Base-by-base conservation (phyloP, 1,140 invertebrate species). In the Camponotus floridanus region DNA sequence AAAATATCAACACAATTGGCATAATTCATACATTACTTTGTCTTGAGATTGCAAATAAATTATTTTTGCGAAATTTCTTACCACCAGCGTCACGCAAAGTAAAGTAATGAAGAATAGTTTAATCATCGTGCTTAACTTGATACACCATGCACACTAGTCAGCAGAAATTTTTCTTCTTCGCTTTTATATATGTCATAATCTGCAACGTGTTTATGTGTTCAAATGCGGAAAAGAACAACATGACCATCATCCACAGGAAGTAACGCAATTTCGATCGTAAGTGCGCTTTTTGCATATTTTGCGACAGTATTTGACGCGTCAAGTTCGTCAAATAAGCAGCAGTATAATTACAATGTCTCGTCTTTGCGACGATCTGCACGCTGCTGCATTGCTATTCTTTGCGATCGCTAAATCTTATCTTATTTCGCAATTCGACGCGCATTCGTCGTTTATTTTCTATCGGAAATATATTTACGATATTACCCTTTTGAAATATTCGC, bases 141-240 rank as follows among this genome's bases (percentile, higher is more conserved):
- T 18, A 7, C 57, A 21, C 57, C 18, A 42, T 39, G 6, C 31
- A 45, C 21, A 76, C 74, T 64, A 3, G 39, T 33, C 26, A 18
- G 7, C 5, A 11, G 15, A 42, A 15, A 26, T 26, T 26, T 26
- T 26, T 26, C 26, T 45, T 45, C 26, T 42, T 45, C 15, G 57
- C 74, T 45, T 45, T 76, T 76, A 76, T 76, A 76, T 62, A 39
- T 42, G 8, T 15, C 21, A 31, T 76, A 76, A 76, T 76, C n/a
- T 15, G 21, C 4, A n/a, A 76, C 8, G 2, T 9, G 31, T 36
- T 57, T 21, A 18, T 11, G 36, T 31, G 5, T 59, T 7, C 13
- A 59, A 0, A 4, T 7, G 21, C 8, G 21, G 36, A 76, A 76
- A 76, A n/a, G 57, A 76, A 42, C 1, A 70, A 8, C 21, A 51